Evolutionary conservation across 1,140 invertebrate genomes (phyloP).

Genomic region (Sminthurides bifidus): DNA sequence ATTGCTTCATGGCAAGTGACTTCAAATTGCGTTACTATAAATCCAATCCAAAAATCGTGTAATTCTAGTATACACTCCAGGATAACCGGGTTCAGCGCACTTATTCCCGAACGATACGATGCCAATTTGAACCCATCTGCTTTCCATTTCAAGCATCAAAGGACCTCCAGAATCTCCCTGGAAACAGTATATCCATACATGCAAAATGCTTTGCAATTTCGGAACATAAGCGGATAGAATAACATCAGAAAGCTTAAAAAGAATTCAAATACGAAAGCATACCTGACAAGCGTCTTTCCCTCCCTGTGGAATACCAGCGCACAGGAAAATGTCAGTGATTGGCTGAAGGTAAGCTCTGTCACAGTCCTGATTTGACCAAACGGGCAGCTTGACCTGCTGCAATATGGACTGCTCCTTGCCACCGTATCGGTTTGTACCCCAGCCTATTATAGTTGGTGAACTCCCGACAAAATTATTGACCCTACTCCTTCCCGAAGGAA

Average conservation of each 20-base stretch:
- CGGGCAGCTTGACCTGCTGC: conserved; percentile 67
- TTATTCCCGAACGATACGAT: conserved; percentile 86
- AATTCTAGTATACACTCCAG: background rate
- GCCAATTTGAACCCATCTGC: conserved; percentile 71
- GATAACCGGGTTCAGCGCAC: conserved; percentile 62
- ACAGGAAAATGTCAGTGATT: conserved; percentile 79
- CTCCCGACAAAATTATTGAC: conserved; percentile 52
- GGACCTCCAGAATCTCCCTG: conserved; percentile 59
- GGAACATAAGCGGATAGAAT: background rate
- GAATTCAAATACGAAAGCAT: conserved; percentile 18
- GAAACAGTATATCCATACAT: background rate
- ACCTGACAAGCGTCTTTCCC: conserved; percentile 87
- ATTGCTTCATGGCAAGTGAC: background rate
- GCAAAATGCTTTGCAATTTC: background rate
- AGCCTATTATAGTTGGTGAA: conserved; percentile 54
- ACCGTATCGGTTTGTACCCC: conserved; percentile 38
- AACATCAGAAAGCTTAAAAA: background rate
- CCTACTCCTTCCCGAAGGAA: conserved; percentile 50
- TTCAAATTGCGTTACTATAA: conserved; percentile 1
- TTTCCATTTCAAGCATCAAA: conserved; percentile 61
- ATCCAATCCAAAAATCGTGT: conserved; percentile 1
- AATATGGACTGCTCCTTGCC: conserved; percentile 72
- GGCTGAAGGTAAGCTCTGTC: conserved; percentile 81
- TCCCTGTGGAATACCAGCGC: conserved; percentile 77
- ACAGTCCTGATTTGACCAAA: conserved; percentile 84